phyloP scores from a whole-genome alignment of 1,140 invertebrate genomes.

The Mamestra configurata region DNA sequence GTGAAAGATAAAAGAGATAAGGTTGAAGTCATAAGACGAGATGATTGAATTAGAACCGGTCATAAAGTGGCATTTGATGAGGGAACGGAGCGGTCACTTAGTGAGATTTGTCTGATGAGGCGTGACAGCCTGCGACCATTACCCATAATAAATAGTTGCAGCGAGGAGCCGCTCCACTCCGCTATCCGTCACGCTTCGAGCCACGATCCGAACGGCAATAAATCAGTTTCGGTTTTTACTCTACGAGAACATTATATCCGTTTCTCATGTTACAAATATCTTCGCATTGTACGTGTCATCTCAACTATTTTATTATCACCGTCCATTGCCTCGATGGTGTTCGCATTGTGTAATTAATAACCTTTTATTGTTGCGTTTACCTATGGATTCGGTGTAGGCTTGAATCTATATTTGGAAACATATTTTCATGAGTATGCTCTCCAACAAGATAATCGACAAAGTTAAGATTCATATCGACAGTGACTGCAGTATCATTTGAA shows the following conservation, averaged over 20 bases:
- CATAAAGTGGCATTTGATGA: conserved; percentile 38
- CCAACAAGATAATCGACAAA: not conserved
- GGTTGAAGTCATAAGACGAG: not conserved
- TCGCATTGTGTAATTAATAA: not conserved
- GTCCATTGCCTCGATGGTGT: not conserved
- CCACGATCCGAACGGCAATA: conserved; percentile 53
- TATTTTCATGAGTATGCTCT: not conserved
- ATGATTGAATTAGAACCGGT: conserved; percentile 43
- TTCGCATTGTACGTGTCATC: conserved; percentile 38
- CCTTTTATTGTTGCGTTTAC: not conserved
- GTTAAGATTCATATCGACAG: not conserved
- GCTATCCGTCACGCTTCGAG: conserved; percentile 70
- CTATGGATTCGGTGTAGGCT: not conserved
- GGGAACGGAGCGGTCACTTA: conserved; percentile 54
- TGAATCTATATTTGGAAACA: not conserved
- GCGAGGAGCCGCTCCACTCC: conserved; percentile 53
- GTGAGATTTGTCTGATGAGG: conserved; percentile 62
- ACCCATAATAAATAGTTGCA: conserved; percentile 69
- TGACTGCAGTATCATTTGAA: not conserved
- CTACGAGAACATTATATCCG: conserved; percentile 42
- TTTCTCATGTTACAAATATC: conserved; percentile 45
- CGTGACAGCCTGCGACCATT: conserved; percentile 62
- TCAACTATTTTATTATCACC: conserved; percentile 32
- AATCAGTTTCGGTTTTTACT: conserved; percentile 57
- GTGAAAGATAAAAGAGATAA: not conserved